phyloP scores from a whole-genome alignment of 2,113 vertebrate species.

The Vicugna pacos region DNA sequence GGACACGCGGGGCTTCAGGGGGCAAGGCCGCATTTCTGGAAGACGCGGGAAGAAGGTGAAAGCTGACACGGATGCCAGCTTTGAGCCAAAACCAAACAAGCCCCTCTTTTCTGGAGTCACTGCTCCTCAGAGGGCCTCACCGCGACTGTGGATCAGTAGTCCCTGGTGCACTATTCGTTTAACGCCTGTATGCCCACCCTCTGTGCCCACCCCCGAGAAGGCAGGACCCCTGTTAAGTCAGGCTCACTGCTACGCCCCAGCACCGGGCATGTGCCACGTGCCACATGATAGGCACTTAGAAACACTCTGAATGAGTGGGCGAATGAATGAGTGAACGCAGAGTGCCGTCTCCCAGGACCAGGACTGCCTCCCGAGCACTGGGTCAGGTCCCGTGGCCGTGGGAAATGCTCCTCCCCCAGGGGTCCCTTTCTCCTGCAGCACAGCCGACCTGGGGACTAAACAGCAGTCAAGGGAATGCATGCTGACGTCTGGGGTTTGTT shows the following conservation, averaged over 20 bases:
- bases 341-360: too few species aligned
- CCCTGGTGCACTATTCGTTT: fast-evolving
- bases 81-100: neutral
- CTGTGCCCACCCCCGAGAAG: too few species aligned
- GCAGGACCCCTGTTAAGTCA: neutral
- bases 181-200: neutral
- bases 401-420: neutral
- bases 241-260: neutral
- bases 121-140: neutral
- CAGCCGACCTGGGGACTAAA: fast-evolving
- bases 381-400: fast-evolving
- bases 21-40: fast-evolving
- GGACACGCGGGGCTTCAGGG: too few species aligned
- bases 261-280: neutral
- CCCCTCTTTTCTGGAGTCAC: neutral
- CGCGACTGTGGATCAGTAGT: fast-evolving
- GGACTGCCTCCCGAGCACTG: fast-evolving
- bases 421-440: neutral
- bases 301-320: too few species aligned
- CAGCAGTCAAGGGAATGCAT: fast-evolving
- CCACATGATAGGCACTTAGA: neutral
- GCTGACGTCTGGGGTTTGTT: neutral
- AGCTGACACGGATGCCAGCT: fast-evolving
- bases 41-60: neutral
- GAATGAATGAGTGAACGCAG: neutral